phyloP scores from a whole-genome alignment of 2,113 vertebrate genomes.

The Callipepla squamata region DNA sequence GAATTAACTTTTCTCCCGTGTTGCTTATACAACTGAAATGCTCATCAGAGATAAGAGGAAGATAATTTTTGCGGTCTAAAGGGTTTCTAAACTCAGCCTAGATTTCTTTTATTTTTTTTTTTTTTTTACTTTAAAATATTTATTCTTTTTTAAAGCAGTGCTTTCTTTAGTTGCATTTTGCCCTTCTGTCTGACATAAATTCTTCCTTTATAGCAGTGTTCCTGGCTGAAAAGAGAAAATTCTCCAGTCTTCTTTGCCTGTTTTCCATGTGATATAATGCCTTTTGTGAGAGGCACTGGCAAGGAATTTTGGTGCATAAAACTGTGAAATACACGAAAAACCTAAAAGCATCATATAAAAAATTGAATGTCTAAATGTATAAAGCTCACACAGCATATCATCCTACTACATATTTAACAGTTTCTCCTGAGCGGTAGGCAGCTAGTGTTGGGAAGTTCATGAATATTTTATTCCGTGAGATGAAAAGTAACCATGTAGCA shows the following conservation, averaged over 20 bases:
- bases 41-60: background rate
- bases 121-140: background rate
- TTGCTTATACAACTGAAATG: background rate
- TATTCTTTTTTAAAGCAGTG: background rate
- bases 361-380: constrained; percentile 29
- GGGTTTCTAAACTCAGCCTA: background rate
- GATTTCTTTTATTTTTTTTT: background rate
- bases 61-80: background rate
- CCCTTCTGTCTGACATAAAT: background rate
- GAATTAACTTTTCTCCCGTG: background rate
- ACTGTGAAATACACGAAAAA: constrained; percentile 62
- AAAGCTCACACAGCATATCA: constrained; percentile 31
- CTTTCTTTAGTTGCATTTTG: background rate
- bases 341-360: constrained; percentile 32
- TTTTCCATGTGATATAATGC: constrained; percentile 6
- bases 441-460: constrained; percentile 38
- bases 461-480: constrained; percentile 58
- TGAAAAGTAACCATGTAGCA: constrained; percentile 32
- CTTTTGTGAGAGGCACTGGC: constrained; percentile 25
- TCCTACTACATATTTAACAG: constrained; percentile 55
- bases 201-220: background rate
- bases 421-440: constrained; percentile 35
- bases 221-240: constrained; percentile 12
- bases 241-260: background rate
- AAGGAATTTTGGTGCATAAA: constrained; percentile 29